Evolutionary conservation across 2,888 invertebrate genomes (phyloP).

Genomic region (Lacanobia oleracea): DNA sequence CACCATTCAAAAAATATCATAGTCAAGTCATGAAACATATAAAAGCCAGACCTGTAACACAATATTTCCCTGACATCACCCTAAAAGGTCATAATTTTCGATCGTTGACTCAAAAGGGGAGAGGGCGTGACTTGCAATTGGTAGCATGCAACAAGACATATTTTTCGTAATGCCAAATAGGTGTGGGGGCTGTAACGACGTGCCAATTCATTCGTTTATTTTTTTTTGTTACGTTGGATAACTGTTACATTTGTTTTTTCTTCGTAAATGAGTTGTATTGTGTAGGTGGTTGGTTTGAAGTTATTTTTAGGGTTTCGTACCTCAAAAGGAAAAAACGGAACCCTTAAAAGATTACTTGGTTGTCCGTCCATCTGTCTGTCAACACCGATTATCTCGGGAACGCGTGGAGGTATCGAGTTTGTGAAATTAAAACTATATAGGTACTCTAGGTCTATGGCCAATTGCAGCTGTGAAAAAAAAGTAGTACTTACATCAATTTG

Average conservation of each 20-base stretch:
- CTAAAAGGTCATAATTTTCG: constrained; percentile 81
- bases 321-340: no score
- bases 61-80: constrained; percentile 58
- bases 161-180: constrained; percentile 78
- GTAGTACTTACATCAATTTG: constrained; percentile 36
- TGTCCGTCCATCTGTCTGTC: no score
- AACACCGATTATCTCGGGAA: no score
- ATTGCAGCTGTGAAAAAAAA: no score
- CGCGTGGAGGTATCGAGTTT: no score
- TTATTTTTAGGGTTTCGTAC: no score
- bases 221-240: constrained; percentile 53
- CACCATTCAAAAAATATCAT: constrained; percentile 23
- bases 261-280: constrained; percentile 46
- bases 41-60: constrained; percentile 31
- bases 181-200: constrained; percentile 73
- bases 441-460: no score
- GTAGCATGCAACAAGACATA: constrained; percentile 80
- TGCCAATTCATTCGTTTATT: constrained; percentile 69
- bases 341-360: no score
- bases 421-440: no score
- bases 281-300: constrained; percentile 19
- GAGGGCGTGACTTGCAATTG: constrained; percentile 80
- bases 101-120: constrained; percentile 79
- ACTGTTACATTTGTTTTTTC: constrained; percentile 43
- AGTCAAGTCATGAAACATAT: constrained; percentile 32